Evolutionary conservation across 1,140 invertebrate genomes (phyloP), one percentile per base, ranked within the genome.

Genomic region (Acromyrmex charruanus): DNA sequence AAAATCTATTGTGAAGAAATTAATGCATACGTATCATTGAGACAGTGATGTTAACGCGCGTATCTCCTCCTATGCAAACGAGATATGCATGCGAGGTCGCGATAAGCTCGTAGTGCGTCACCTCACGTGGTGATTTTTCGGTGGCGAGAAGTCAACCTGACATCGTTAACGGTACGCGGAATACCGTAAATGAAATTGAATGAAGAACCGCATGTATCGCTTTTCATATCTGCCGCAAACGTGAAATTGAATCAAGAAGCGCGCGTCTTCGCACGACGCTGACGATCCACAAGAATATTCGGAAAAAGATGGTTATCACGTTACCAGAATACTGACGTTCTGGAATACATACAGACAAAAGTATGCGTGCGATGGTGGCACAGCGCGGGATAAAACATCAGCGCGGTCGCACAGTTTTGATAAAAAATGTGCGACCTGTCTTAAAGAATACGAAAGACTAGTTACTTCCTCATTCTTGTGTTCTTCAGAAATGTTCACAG

Each of bases 101-200:
- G 77, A 80, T 69, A 80, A 80, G 65, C 53, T 28, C 14, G 49
- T 63, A 18, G 21, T 74, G 55, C 80, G 49, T 74, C 31, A 39
- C 25, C 44, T 74, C 44, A 66, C 35, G 85, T 28, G 49, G 39
- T 44, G 39, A 28, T 59, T 82, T 75, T 66, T 53, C 39, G 25
- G 35, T 35, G 44, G n/a, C 68, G 74, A 58, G 14, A 44, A 69
- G 25, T 79, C 44, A 80, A 69, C 72, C 28, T 14, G n/a, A 16
- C 44, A 21, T 65, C 49, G 53, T 88, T 75, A 87, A 88, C 75
- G 75, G 85, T 59, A 74, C 25, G 7, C n/a, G 39, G 28, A 66
- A 66, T 77, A 87, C 85, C 87, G 85, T 87, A 87, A 87, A 66
- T 9, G 63, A 63, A 61, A 86, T 71, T 87, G 58, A 87, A 85